Evolutionary conservation across 2,888 invertebrate species (phyloP), one percentile per base, ranked within the genome.

Genomic region (Drosophila formosana): DNA sequence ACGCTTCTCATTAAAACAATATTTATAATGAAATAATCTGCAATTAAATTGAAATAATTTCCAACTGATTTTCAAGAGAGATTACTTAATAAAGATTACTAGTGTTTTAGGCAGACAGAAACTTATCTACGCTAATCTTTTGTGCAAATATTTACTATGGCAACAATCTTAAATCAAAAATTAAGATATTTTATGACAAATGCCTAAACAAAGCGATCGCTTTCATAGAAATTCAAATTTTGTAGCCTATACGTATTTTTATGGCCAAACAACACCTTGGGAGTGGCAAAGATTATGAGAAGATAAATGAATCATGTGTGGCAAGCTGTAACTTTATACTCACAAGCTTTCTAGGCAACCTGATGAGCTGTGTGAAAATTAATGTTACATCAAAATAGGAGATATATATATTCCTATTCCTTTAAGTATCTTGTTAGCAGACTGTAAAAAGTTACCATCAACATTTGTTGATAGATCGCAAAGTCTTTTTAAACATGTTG

Each of bases 1-100:
- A 47, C 78, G 13, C 74, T 72, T 61, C 30, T 41, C 18, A 39
- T n/a, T 30, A 45, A 23, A 45, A 3, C n/a, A 45, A 45, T 55
- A 55, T 13, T n/a, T 55, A 25, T 43, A n/a, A 41, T 30, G 1
- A 53, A 30, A 9, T 43, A 23, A 55, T 30, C 32, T 25, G n/a
- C 2, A 55, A 53, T 41, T 3, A 41, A 13, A 11, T 41, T 18
- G 13, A 41, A 6, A 9, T 37, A 37, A 13, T 6, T 3, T 11
- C 4, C 4, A 34, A 37, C 37, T 37, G 13, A 41, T 41, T 41
- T 41, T 1, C 2, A 39, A 39, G 39, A 13, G 39, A 6, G 39
- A 41, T 18, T 13, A 41, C 39, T 30, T 30, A 41, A 18, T 7
- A 18, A 41, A 18, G 6, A 30, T 30, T 30, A 30, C 30, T 30